Percentiles rank a stretch among this genome's conserved stretches.
Conservation (phyloP, 2,888 invertebrate species). For the Nebria brevicollis region DNA sequence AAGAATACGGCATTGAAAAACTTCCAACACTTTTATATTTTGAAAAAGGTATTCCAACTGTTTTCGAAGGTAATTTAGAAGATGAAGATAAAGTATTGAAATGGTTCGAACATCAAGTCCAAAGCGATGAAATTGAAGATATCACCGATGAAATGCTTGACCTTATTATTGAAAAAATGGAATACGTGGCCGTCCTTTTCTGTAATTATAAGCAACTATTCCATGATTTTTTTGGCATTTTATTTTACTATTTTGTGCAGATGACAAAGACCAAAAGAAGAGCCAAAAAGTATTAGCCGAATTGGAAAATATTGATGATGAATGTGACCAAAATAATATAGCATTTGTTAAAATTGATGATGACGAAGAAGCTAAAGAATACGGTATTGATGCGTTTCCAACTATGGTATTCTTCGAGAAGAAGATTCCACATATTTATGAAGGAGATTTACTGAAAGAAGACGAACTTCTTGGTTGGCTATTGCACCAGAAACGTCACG, state of each 20-base stretch:
- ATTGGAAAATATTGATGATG: conserved; percentile 92
- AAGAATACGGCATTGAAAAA: conserved; percentile 90
- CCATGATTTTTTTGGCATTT: neutral
- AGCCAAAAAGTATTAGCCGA: conserved; percentile 85
- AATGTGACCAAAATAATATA: conserved; percentile 91
- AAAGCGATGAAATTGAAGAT: conserved; percentile 92
- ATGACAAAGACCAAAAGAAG: conserved; percentile 91
- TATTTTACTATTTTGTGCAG: conserved; percentile 64
- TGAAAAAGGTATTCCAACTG: conserved; percentile 77
- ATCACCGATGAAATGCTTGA: conserved; percentile 95
- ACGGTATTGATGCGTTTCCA: conserved; percentile 85
- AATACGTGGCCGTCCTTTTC: conserved; percentile 89
- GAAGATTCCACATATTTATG: conserved; percentile 70
- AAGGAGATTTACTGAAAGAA: conserved; percentile 84
- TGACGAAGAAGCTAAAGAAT: conserved; percentile 87
- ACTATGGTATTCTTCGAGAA: conserved; percentile 81
- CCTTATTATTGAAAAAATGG: conserved; percentile 87
- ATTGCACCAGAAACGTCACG: conserved; percentile 88
- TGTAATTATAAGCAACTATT: conserved; percentile 72
- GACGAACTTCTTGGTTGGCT: conserved; percentile 91
- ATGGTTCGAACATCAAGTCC: conserved; percentile 87
- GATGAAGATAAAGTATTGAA: conserved; percentile 88
- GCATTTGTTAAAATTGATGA: conserved; percentile 93
- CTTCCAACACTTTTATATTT: conserved; percentile 86
- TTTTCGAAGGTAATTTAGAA: conserved; percentile 86